Percentiles rank a stretch among this genome's conserved stretches.
Conservation (phyloP, 2,113 vertebrate genomes). For the Promerops cafer region DNA sequence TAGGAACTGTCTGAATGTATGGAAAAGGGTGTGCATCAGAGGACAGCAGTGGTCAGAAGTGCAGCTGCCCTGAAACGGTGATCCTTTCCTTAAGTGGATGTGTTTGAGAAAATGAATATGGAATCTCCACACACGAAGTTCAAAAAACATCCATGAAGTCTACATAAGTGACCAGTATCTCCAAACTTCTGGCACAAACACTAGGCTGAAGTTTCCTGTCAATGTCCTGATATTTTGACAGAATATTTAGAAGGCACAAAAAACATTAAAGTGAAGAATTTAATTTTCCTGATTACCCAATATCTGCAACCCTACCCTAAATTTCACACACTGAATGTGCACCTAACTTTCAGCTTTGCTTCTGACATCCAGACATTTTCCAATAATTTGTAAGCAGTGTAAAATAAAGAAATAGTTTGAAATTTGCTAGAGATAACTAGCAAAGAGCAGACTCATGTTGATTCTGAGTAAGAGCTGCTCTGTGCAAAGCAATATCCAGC, state of each 20-base stretch:
- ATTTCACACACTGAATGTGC: neutral
- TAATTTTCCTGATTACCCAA: neutral
- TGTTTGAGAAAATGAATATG: neutral
- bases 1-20: neutral
- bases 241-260: neutral
- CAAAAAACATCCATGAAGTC: neutral
- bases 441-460: neutral
- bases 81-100: neutral
- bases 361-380: neutral
- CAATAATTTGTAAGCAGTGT: neutral
- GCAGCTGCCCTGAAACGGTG: neutral
- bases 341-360: neutral
- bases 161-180: neutral
- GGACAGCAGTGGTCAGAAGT: neutral
- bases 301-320: neutral
- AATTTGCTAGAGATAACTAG: neutral
- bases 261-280: neutral
- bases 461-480: neutral
- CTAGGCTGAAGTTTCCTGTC: neutral
- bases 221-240: neutral
- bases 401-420: neutral
- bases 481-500: neutral
- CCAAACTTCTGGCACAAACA: neutral
- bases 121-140: neutral
- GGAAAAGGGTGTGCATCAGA: neutral